Percentiles rank a stretch among this genome's conserved stretches.
These are phyloP conservation scores for Coluber constrictor DNA, from an alignment of 2,797 vertebrate species.

Conservation along the genomic window DNA sequence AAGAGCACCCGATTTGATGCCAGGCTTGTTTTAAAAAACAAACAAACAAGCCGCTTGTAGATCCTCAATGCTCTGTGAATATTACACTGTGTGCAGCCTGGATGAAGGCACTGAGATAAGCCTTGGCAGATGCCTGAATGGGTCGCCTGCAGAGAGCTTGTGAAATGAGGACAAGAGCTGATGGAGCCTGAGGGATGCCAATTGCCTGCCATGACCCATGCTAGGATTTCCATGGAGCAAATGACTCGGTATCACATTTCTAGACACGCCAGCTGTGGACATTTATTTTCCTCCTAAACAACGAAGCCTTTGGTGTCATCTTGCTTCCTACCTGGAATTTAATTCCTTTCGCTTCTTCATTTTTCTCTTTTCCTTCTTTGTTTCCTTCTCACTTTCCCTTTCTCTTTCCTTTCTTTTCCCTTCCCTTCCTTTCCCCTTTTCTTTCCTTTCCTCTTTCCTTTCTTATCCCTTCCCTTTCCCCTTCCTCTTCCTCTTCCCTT, in stretches of 20 bases:
- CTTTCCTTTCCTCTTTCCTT: too few species aligned
- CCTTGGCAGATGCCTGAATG: neutral
- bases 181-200: neutral
- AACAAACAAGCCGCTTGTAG: neutral
- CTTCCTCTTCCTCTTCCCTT: too few species aligned
- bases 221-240: neutral
- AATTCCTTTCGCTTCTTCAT: neutral
- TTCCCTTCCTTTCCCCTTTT: too few species aligned
- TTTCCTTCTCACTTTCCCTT: too few species aligned
- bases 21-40: neutral
- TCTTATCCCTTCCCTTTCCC: too few species aligned
- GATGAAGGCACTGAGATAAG: neutral
- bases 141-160: neutral
- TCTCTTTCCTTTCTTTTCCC: neutral
- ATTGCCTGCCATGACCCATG: neutral
- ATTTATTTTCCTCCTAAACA: neutral
- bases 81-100: neutral
- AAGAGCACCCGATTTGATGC: neutral
- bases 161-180: neutral
- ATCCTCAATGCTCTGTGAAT: fast-evolving
- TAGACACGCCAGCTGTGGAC: neutral
- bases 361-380: neutral
- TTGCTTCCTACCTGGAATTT: neutral
- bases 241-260: neutral
- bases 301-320: neutral